Evolutionary conservation across 1,140 invertebrate genomes (phyloP).

Genomic region (Formica selysi): DNA sequence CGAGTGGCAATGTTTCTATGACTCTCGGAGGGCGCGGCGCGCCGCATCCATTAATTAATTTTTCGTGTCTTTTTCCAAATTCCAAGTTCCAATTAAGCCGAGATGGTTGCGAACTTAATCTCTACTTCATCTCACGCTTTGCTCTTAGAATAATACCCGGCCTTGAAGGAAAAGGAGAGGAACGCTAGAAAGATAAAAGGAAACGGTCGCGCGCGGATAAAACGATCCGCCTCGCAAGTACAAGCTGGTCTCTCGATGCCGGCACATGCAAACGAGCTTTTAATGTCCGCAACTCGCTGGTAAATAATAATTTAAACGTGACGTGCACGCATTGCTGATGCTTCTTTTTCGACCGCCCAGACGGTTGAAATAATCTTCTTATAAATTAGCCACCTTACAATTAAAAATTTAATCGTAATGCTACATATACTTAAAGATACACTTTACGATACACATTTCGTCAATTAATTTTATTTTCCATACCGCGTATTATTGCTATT

Average conservation of each 20-base stretch:
- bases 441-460: background rate
- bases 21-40: background rate
- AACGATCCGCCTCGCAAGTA: background rate
- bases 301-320: conserved; percentile 63
- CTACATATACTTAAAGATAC: background rate
- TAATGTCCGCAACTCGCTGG: conserved; percentile 40
- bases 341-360: conserved; percentile 9
- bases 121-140: conserved; percentile 54
- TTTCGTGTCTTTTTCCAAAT: conserved; percentile 50
- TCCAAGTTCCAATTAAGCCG: conserved; percentile 58
- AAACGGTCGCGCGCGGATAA: background rate
- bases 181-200: background rate
- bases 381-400: background rate
- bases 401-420: background rate
- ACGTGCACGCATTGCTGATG: background rate
- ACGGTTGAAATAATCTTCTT: conserved; percentile 17
- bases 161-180: conserved; percentile 16
- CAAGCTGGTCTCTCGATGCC: conserved; percentile 33
- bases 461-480: background rate
- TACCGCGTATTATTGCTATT: background rate
- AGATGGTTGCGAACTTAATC: conserved; percentile 61
- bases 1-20: conserved; percentile 50
- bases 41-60: conserved; percentile 59
- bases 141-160: conserved; percentile 38
- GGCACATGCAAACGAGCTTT: conserved; percentile 55